A percentile compares a stretch with the other conserved stretches of the same genome.
Conservation (phyloP, 2,888 invertebrate genomes). For the Drosophila formosana region DNA sequence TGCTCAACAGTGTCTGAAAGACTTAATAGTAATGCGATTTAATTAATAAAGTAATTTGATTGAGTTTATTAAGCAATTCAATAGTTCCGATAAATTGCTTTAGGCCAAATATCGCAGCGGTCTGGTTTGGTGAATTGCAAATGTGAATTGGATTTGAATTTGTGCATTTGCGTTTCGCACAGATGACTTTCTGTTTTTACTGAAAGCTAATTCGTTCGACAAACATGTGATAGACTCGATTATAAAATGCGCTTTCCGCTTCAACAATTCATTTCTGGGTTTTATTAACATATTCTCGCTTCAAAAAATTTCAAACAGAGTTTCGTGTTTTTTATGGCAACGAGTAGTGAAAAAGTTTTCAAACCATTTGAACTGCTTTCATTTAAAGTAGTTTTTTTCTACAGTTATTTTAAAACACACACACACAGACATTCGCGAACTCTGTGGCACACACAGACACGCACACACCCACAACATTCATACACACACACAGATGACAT, state of each 20-base stretch:
- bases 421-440: background rate
- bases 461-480: too few species aligned
- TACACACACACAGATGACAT: background rate
- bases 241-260: constrained; percentile 44
- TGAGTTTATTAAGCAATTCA: constrained; percentile 15
- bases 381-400: constrained; percentile 21
- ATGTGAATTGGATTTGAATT: background rate
- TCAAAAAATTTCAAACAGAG: constrained; percentile 37
- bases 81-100: constrained; percentile 14
- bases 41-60: constrained; percentile 8
- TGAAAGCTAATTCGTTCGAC: constrained; percentile 42
- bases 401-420: constrained; percentile 8
- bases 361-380: constrained; percentile 43
- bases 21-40: constrained; percentile 4
- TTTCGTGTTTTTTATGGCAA: constrained; percentile 47
- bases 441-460: background rate
- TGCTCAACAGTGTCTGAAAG: background rate
- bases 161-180: background rate
- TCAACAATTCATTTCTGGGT: constrained; percentile 35
- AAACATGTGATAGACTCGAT: constrained; percentile 22
- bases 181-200: constrained; percentile 8
- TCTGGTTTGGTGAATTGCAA: background rate
- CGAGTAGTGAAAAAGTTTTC: constrained; percentile 31
- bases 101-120: background rate
- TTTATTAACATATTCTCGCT: constrained; percentile 52